Percentiles rank a stretch among this genome's conserved stretches.
Evolutionary conservation across 1,140 invertebrate species (phyloP).

Genomic region (Rhizoglyphus robini): DNA sequence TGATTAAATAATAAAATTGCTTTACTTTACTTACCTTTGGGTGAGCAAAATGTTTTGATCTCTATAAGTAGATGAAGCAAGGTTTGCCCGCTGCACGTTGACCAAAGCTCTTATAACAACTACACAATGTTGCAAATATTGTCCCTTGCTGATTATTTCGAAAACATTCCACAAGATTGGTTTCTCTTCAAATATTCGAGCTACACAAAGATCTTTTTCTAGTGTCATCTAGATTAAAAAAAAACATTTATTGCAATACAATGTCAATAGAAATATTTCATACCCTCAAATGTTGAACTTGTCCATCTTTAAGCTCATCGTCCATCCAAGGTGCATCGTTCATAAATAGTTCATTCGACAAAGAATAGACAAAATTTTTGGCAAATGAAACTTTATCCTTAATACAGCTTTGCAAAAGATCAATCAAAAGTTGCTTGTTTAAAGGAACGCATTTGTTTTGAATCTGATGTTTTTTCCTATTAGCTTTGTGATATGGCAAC

Average conservation of each 20-base stretch:
- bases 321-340: conserved; percentile 18
- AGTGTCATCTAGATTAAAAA: conserved; percentile 18
- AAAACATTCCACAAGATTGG: conserved; percentile 22
- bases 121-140: conserved; percentile 14
- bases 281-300: conserved; percentile 6
- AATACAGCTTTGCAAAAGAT: conserved; percentile 18
- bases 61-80: conserved; percentile 17
- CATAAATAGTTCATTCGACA: conserved; percentile 23
- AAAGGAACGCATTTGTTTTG: background rate
- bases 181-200: conserved; percentile 19
- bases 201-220: conserved; percentile 21
- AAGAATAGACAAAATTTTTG: conserved; percentile 19
- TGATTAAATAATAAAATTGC: background rate
- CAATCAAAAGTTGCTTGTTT: conserved; percentile 15
- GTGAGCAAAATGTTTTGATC: conserved; percentile 15
- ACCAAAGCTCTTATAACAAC: conserved; percentile 20
- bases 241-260: background rate
- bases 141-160: conserved; percentile 10
- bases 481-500: background rate
- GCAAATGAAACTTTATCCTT: conserved; percentile 15
- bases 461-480: background rate
- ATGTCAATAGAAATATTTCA: background rate
- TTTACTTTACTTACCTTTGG: conserved; percentile 14
- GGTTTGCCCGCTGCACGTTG: conserved; percentile 20
- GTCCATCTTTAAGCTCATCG: conserved; percentile 24